phyloP scores from a whole-genome alignment of 1,140 invertebrate species.

The Tetranychus urticae region DNA sequence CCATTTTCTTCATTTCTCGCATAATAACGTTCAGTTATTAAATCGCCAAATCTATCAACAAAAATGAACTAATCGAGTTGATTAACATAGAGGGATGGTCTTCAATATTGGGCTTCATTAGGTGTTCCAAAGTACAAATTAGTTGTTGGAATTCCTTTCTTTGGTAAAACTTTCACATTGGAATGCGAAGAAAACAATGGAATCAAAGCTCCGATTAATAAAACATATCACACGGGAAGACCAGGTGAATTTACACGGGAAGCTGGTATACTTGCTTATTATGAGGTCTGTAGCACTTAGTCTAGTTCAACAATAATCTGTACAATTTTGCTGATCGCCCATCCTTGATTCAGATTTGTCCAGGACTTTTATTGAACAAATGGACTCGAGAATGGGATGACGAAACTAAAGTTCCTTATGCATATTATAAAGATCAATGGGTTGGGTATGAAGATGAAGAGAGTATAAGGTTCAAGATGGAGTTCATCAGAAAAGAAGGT shows the following conservation, averaged over 20 bases:
- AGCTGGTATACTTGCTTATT: conserved; percentile 21
- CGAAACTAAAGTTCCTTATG: conserved; percentile 51
- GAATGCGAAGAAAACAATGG: conserved; percentile 50
- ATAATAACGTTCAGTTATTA: background rate
- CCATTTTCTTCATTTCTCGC: too few species aligned
- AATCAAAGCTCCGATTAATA: conserved; percentile 54
- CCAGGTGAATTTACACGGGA: conserved; percentile 35
- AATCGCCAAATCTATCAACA: too few species aligned
- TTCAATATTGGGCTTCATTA: conserved; percentile 56
- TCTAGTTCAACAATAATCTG: background rate
- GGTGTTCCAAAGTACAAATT: conserved; percentile 66
- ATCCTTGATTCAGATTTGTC: conserved; percentile 64
- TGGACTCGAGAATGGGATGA: conserved; percentile 65
- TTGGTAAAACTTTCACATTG: conserved; percentile 55
- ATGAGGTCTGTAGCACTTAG: conserved; percentile 14
- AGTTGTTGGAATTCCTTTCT: conserved; percentile 62
- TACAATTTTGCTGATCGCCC: too few species aligned
- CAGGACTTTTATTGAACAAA: conserved; percentile 34
- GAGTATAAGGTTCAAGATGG: conserved; percentile 47
- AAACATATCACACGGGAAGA: conserved; percentile 42
- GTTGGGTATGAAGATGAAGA: conserved; percentile 63
- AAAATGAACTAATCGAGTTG: too few species aligned
- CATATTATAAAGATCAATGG: conserved; percentile 67
- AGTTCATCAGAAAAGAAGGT: conserved; percentile 17
- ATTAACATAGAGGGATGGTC: conserved; percentile 60